Conservation (phyloP, 2,888 invertebrate genomes). For the Athalia rosae region DNA sequence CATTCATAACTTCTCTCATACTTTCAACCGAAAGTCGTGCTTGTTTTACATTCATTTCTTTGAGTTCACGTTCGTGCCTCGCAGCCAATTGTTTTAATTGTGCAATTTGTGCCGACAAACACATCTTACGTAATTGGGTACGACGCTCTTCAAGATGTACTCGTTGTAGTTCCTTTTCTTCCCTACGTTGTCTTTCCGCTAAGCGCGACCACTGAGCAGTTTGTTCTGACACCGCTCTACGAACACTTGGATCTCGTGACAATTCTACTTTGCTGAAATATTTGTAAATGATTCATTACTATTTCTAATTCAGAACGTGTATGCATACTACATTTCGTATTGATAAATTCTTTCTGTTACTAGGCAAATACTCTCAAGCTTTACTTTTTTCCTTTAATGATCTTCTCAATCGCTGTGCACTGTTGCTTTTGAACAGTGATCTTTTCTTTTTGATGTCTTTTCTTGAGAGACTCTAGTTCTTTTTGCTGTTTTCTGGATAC, state of each 20-base stretch:
- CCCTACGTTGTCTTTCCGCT: constrained; percentile 87
- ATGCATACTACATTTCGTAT: neutral
- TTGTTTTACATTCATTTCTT: constrained; percentile 95
- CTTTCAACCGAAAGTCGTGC: constrained; percentile 98
- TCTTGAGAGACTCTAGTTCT: constrained; percentile 92
- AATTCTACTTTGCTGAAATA: constrained; percentile 85
- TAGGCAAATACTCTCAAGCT: constrained; percentile 54
- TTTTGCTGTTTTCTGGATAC: constrained; percentile 96
- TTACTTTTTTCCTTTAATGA: constrained; percentile 95
- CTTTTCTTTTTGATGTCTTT: constrained; percentile 95
- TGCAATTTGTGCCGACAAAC: constrained; percentile 86
- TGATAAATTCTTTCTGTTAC: neutral
- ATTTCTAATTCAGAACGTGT: neutral
- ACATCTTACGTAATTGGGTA: constrained; percentile 81
- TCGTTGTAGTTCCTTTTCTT: constrained; percentile 88
- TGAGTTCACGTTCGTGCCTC: constrained; percentile 94
- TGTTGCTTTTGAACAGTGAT: constrained; percentile 92
- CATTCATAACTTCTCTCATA: constrained; percentile 95
- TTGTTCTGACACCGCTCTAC: constrained; percentile 92
- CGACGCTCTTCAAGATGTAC: constrained; percentile 90
- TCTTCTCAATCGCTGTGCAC: constrained; percentile 92
- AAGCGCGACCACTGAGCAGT: constrained; percentile 96
- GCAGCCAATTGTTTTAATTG: constrained; percentile 94
- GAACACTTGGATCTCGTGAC: constrained; percentile 84
- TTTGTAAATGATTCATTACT: neutral